Evolutionary conservation across 2,113 vertebrate species (phyloP).

Genomic region (Menidia beryllina): DNA sequence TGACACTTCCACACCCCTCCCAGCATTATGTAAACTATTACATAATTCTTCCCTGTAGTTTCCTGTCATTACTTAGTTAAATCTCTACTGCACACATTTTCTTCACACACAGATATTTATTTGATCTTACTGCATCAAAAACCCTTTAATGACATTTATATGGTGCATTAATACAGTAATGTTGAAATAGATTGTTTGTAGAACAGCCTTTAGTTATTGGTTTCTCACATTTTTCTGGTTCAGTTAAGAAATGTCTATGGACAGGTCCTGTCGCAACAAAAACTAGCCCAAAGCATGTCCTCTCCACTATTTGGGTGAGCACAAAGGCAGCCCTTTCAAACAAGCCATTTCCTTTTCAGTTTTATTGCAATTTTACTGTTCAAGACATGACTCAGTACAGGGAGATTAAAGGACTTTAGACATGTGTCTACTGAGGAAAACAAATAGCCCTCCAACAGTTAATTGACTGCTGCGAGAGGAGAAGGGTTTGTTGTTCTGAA

Average conservation of each 20-base stretch:
- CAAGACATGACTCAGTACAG: too few species aligned
- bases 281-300: too few species aligned
- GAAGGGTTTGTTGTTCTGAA: slow-evolving; percentile 28
- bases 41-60: slow-evolving; percentile 16
- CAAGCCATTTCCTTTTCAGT: too few species aligned
- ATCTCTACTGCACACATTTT: neutral
- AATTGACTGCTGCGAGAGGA: slow-evolving; percentile 49
- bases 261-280: too few species aligned
- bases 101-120: neutral
- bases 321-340: too few species aligned
- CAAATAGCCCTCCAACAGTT: slow-evolving; percentile 49
- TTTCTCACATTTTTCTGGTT: too few species aligned
- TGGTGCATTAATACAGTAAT: too few species aligned
- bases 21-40: slow-evolving; percentile 19
- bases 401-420: slow-evolving; percentile 63
- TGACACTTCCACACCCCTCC: neutral
- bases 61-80: slow-evolving; percentile 3
- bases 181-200: too few species aligned
- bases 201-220: too few species aligned
- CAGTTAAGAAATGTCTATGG: too few species aligned
- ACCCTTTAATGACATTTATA: neutral
- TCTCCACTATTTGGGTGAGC: too few species aligned
- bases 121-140: slow-evolving; percentile 10
- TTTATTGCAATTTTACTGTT: too few species aligned
- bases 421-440: slow-evolving; percentile 57